A percentile compares a stretch with the other conserved stretches of the same genome.
phyloP scores from a whole-genome alignment of 2,888 invertebrate species.

The Microdon myrmicae region DNA sequence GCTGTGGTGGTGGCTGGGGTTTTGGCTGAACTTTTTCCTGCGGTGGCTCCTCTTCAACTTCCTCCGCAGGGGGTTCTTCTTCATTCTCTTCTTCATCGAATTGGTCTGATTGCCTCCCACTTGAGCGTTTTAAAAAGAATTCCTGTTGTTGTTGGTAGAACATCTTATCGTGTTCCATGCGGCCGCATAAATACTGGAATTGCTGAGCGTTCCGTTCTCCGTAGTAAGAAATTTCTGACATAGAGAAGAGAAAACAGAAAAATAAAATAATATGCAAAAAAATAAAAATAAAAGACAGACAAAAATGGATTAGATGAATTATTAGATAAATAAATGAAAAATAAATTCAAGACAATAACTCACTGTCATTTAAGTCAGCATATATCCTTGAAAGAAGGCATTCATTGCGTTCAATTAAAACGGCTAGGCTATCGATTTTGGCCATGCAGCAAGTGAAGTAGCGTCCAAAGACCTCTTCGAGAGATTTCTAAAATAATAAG shows the following conservation, averaged over 20 bases:
- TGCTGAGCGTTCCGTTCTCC: slow-evolving; percentile 53
- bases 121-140: slow-evolving; percentile 14
- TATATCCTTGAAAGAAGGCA: slow-evolving; percentile 40
- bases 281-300: background rate
- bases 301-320: too few relatives aligned
- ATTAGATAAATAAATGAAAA: too few relatives aligned
- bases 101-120: too few relatives aligned
- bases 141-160: slow-evolving; percentile 40
- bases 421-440: slow-evolving; percentile 38
- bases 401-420: slow-evolving; percentile 45
- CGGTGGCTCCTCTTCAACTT: too few relatives aligned
- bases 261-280: background rate
- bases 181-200: slow-evolving; percentile 53
- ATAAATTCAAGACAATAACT: slow-evolving; percentile 28
- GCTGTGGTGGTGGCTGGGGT: too few relatives aligned
- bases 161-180: slow-evolving; percentile 45
- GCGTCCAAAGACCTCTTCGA: slow-evolving; percentile 34
- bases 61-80: too few relatives aligned
- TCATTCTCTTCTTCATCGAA: too few relatives aligned
- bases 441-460: slow-evolving; percentile 30
- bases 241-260: background rate
- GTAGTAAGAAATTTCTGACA: slow-evolving; percentile 54
- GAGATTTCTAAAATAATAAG: slow-evolving; percentile 44
- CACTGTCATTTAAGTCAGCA: slow-evolving; percentile 53
- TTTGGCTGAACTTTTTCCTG: too few relatives aligned